Evolutionary conservation across 1,140 invertebrate genomes (phyloP), one percentile per base, ranked within the genome.

Genomic region (Calephelis virginiensis): DNA sequence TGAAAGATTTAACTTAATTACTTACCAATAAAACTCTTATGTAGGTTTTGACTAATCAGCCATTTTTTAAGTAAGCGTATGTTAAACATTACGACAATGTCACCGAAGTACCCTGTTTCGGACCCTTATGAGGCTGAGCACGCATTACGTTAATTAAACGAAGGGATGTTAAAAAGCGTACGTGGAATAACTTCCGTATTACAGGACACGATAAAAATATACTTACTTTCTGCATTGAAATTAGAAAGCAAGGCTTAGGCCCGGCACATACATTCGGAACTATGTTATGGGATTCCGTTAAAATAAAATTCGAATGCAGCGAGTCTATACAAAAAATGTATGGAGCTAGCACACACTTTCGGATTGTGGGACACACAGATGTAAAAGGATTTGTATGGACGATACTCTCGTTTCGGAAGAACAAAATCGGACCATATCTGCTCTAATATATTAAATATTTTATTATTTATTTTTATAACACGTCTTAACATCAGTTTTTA

Each of bases 111-210:
- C 48, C 48, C 48, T 17, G 17, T 17, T 3, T 1, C 14, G 5
- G 11, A 49, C 13, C 48, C 10, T 14, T n/a, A 49, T 14, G 48
- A 49, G 3, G 48, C 48, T 49, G 48, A 14, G 13, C 48, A 49
- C 48, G 48, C 48, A 49, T 49, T 49, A 49, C 48, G 48, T 13
- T 49, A 49, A 49, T 49, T 49, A 49, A 49, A 49, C 13, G 48
- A 49, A 49, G 48, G 48, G 48, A 49, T 8, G 13, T 11, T 49
- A 49, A 49, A 49, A 49, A 49, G 7, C 48, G 0, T 49, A 49
- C 48, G 48, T 49, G 48, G 48, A 12, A 49, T 49, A 49, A 49
- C 13, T 49, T 17, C 17, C 0, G 0, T 17, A 17, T 1, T 17
- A 17, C 0, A 17, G 0, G 17, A 17, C 3, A 17, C n/a, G n/a